Conservation (phyloP, 2,888 invertebrate genomes). For the Brachynemurus nebulosus region DNA sequence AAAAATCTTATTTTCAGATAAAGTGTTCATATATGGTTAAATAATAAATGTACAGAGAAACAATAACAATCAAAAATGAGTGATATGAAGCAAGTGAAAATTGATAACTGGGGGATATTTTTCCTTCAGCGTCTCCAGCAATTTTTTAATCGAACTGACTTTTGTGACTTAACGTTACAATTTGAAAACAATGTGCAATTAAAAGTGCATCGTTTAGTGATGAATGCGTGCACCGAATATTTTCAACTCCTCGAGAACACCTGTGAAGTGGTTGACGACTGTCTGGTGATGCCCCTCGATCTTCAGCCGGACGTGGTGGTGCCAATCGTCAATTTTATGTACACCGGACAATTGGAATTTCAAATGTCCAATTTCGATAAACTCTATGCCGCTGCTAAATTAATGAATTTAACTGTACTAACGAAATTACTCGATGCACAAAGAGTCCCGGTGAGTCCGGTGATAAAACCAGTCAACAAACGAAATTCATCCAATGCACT, state of each 20-base stretch:
- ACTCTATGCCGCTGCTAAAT: constrained; percentile 62
- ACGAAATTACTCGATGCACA: constrained; percentile 72
- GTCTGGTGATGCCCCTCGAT: constrained; percentile 58
- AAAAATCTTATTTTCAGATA: too few relatives aligned
- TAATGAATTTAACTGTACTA: constrained; percentile 75
- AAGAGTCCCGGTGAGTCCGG: constrained; percentile 33
- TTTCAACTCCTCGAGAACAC: constrained; percentile 63
- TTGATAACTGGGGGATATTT: constrained; percentile 85
- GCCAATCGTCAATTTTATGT: constrained; percentile 69
- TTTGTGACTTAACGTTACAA: constrained; percentile 69
- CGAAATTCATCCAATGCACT: constrained; percentile 21
- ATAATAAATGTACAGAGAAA: too few relatives aligned
- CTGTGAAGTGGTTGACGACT: constrained; percentile 54
- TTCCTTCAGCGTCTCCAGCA: constrained; percentile 74
- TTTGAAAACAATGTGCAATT: constrained; percentile 65
- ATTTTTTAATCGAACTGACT: constrained; percentile 74
- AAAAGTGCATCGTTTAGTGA: constrained; percentile 66
- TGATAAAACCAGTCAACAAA: constrained; percentile 25
- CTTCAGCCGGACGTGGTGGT: constrained; percentile 65
- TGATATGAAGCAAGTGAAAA: constrained; percentile 59
- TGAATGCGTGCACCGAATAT: constrained; percentile 79
- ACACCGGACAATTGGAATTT: constrained; percentile 77
- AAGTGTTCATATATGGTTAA: too few relatives aligned
- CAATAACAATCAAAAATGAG: constrained; percentile 31
- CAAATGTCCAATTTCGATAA: constrained; percentile 58